Evolutionary conservation across 2,888 invertebrate genomes (phyloP).

Genomic region (Nemotelus nigrinus): DNA sequence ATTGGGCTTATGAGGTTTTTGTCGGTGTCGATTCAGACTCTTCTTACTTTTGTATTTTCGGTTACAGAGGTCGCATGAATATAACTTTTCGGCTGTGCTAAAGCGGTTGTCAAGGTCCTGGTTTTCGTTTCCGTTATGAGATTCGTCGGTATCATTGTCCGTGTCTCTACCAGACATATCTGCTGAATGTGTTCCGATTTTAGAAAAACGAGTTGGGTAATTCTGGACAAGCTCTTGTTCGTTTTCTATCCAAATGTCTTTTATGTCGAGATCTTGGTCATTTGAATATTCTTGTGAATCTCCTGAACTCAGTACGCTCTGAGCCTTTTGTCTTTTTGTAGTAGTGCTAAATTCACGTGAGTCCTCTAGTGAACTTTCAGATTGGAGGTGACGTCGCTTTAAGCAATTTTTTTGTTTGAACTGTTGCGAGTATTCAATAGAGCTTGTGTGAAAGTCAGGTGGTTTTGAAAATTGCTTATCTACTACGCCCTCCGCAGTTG

Average conservation of each 20-base stretch:
- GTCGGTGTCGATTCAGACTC: constrained; percentile 4
- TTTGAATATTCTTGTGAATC: background rate
- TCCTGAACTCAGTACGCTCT: too few species aligned
- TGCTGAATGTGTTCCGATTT: too few species aligned
- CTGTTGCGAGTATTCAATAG: too few species aligned
- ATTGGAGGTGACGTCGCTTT: too few species aligned
- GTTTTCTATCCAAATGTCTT: background rate
- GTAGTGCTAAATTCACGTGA: too few species aligned
- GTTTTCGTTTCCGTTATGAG: background rate
- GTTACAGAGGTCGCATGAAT: background rate
- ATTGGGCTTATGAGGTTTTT: background rate
- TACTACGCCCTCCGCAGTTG: too few species aligned
- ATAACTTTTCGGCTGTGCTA: background rate
- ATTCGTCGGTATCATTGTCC: background rate
- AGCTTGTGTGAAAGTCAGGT: background rate
- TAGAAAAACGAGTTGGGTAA: too few species aligned
- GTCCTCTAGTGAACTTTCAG: background rate
- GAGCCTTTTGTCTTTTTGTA: too few species aligned
- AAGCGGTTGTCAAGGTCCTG: background rate
- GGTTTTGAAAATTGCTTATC: too few species aligned
- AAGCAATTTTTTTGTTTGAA: too few species aligned
- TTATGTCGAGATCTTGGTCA: background rate
- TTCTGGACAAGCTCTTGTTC: background rate
- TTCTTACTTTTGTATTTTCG: constrained; percentile 10
- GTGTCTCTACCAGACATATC: too few species aligned